These are phyloP conservation scores for Gadopsis bispinosus DNA, from an alignment of 2,797 vertebrate species.

Conservation along the genomic window DNA sequence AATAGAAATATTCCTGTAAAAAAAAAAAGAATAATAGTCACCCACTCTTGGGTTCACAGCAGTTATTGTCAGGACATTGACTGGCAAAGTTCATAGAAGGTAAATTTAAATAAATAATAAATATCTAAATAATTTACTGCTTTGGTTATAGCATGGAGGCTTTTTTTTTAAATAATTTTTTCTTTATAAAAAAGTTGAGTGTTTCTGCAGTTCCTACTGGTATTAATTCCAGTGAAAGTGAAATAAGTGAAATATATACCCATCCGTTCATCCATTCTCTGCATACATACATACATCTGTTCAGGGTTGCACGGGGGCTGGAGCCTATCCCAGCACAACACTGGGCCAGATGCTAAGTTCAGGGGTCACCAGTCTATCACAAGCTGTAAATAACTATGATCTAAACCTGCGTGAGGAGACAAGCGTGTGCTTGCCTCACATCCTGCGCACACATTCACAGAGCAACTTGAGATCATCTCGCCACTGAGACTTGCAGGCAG, in stretches of 20 bases:
- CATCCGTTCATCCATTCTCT: background rate
- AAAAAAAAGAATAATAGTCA: background rate
- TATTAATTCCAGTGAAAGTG: background rate
- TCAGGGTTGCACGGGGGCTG: background rate
- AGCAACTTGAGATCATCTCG: constrained; percentile 7
- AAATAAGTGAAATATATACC: too few species aligned
- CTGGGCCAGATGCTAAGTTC: background rate
- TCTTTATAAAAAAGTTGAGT: background rate
- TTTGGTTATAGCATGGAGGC: background rate
- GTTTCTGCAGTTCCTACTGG: background rate
- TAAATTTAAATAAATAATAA: background rate
- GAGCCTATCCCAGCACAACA: constrained; percentile 2
- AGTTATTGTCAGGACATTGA: background rate
- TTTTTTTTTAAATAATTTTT: background rate
- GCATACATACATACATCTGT: background rate
- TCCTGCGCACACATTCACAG: background rate
- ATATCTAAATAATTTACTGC: background rate
- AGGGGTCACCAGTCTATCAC: background rate
- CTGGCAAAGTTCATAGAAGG: background rate
- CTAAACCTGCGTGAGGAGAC: background rate
- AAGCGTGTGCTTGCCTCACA: constrained; percentile 8
- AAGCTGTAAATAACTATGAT: background rate
- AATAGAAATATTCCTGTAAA: too few species aligned
- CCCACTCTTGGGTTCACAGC: background rate
- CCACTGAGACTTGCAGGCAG: background rate